Base-by-base conservation (phyloP, 2,113 vertebrate genomes). In the Thamnophis sirtalis region DNA sequence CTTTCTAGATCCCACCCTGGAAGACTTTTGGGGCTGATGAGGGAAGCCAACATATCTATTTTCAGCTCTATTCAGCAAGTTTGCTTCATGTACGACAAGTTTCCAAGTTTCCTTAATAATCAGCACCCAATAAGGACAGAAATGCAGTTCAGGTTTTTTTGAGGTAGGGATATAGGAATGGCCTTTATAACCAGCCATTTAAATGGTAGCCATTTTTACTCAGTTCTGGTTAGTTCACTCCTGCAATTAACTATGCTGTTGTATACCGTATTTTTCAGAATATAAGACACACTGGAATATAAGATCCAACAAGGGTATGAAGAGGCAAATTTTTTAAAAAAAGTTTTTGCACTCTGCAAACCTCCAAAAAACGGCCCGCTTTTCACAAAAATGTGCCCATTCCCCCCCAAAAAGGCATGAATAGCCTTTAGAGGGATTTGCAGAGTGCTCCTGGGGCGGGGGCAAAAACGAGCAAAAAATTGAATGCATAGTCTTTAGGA, bases 11-110 rank as follows among this genome's bases (percentile, higher is more conserved):
- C 60, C 63, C 11, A 68, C 4, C 63, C 10, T 68, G 28, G 1
- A 13, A 68, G 24, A 68, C 10, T n/a, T 68, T 68, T n/a, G 13
- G 60, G 60, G 28, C 60, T 68, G 60, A 68, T 68, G 28, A 5
- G 33, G 1, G n/a, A 8, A 8, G 15, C 0, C 8, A 38, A 80
- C n/a, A 1, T 8, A 15, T 17, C 1, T 1, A 7, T 80, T 19
- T 38, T 8, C 68, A 3, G 6, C 15, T 80, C n/a, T 19, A 38
- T 80, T 21, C 33, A 6, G 33, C 68, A 17, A 5, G 68, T 7
- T 73, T 80, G 17, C 13, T n/a, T 33, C 13, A 15, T 33, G 4
- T 33, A 33, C 0, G 5, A 17, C 5, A 73, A 73, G 0, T 33
- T 73, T 17, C 63, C 63, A 2, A 33, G 63, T 19, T 73, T 73